Base-by-base conservation (phyloP, 2,888 invertebrate species). In the Agrotis clavis region DNA sequence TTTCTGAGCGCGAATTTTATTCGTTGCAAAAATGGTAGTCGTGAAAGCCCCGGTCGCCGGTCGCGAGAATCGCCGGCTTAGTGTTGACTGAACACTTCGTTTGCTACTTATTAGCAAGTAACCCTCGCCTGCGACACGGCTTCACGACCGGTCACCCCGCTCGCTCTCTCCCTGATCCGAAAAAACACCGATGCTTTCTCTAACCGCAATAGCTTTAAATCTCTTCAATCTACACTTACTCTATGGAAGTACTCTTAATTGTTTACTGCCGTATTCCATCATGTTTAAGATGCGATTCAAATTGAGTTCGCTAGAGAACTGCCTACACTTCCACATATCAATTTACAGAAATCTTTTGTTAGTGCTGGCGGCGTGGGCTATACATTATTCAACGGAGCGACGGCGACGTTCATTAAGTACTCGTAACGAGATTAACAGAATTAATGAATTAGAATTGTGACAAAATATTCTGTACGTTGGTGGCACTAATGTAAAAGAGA, bases 371-470 rank as follows among this genome's bases (percentile, higher is more conserved):
- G 78, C 25, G 71, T 65, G 57, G 50, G 64, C 74, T 64, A 67
- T 83, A 79, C 77, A 88, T 88, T 85, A 89, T 88, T 87, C 86
- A 86, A 66, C 74, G 66, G 56, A 74, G 81, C 82, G 81, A 71
- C 84, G 84, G 81, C 82, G 81, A 71, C 84, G 84, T 86, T 88
- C 87, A 87, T 87, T 87, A 89, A 82, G 83, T 87, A 81, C 84
- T 85, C 76, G 82, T 85, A 85, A 88, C 86, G 69, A 87, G 83
- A 84, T 86, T 86, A 81, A 75, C 79, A 71, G 83, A 87, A 87
- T 87, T 85, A 86, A 88, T 87, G 75, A 87, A 89, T 88, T 82
- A 83, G 72, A 83, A 82, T 86, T 72, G 67, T 79, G 85, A 81
- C 82, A 85, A 85, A 85, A 84, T 79, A 83, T 79, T 71, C 51